Base-by-base conservation (phyloP, 1,140 invertebrate genomes). In the Macrotrachela quadricornifera region DNA sequence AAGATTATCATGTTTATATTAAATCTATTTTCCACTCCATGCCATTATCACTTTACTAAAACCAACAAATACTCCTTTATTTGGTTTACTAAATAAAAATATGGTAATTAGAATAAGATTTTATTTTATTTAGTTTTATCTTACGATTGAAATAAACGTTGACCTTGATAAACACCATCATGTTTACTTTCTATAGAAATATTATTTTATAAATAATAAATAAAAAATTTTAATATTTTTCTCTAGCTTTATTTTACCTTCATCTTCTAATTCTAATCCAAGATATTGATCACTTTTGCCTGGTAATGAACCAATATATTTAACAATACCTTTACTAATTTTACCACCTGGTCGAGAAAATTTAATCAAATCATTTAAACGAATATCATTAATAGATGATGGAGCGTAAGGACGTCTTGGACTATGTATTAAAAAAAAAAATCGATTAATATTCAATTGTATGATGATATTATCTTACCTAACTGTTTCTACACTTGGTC, bases 21-120 rank as follows among this genome's bases (percentile, higher is more conserved):
- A 8, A 30, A 4, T 30, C 8, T 30, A 30, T 30, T 30, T 30
- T 2, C 21, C 21, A 30, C 49, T 60, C 64, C 65, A 70, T 1
- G 63, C 65, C 68, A 70, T 70, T 8, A 70, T 63, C 10, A 69
- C 60, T 54, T 70, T 70, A 59, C 66, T 68, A 55, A 66, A 70
- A 17, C 66, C 62, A 40, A 70, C 66, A 61, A 70, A 70, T 10
- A 68, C 68, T 36, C 66, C 68, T 58, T 67, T 67, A 56, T 62
- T 68, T 16, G 64, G 62, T 63, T 68, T 68, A 50, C 68, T 70
- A 61, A 53, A 65, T 61, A 54, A 42, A 56, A 58, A 56, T 46
- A 56, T 18, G 43, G n/a, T 10, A 50, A n/a, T 9, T 6, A 11
- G 45, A 37, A 36, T 38, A 46, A 44, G 16, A 45, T 39, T 21